Conservation (phyloP, 2,113 vertebrate species). For the Myotis brandtii region DNA sequence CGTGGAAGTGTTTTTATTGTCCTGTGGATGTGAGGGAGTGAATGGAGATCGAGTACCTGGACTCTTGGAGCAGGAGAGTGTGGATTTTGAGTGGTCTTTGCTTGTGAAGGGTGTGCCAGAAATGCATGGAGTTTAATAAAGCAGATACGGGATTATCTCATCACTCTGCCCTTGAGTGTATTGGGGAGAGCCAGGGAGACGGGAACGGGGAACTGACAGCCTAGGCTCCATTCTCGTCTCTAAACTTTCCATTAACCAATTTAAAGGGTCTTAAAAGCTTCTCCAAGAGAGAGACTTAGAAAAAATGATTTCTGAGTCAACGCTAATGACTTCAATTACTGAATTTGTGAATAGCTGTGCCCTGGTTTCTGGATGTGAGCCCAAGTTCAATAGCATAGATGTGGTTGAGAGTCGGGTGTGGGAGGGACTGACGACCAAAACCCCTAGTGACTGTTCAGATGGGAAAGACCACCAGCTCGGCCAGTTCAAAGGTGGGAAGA, state of each 20-base stretch:
- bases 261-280: conserved; percentile 81
- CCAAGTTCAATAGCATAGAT: conserved; percentile 69
- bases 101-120: conserved; percentile 58
- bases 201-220: conserved; percentile 47
- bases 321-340: conserved; percentile 80
- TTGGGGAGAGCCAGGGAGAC: conserved; percentile 44
- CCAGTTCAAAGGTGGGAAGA: not conserved
- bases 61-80: not conserved
- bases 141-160: conserved; percentile 58
- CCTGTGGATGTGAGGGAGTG: not conserved
- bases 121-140: conserved; percentile 71
- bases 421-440: not conserved
- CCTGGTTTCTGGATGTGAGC: conserved; percentile 74
- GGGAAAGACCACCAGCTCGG: not conserved
- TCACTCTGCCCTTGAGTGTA: conserved; percentile 62
- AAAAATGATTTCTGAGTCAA: conserved; percentile 80
- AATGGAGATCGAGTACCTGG: not conserved
- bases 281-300: conserved; percentile 73
- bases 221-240: conserved; percentile 62
- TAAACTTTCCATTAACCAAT: conserved; percentile 78
- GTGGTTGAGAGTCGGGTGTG: not conserved
- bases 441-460: not conserved
- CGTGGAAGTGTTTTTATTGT: not conserved
- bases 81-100: not conserved
- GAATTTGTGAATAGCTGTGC: conserved; percentile 79